Evolutionary conservation across 1,140 invertebrate genomes (phyloP).

Genomic region (Mactra quadrangularis): DNA sequence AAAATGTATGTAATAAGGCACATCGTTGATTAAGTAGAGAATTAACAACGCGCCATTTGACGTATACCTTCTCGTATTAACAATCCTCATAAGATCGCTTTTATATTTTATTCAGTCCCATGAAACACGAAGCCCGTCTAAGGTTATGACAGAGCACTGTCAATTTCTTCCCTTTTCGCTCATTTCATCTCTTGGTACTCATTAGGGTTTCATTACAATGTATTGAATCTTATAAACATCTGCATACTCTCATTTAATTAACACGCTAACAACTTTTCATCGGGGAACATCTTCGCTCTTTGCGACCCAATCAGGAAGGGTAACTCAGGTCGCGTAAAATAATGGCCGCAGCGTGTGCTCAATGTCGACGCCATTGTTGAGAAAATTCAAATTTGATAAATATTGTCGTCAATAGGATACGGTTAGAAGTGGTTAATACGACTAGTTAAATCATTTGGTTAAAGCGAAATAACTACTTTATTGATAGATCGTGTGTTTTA

Average conservation of each 20-base stretch:
- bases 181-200: slow-evolving; percentile 46
- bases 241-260: slow-evolving; percentile 59
- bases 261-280: slow-evolving; percentile 51
- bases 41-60: slow-evolving; percentile 54
- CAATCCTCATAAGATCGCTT: slow-evolving; percentile 10
- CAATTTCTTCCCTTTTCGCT: slow-evolving; percentile 52
- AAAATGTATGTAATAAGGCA: slow-evolving; percentile 62
- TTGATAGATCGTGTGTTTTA: slow-evolving; percentile 39
- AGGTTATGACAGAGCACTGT: slow-evolving; percentile 54
- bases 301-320: slow-evolving; percentile 36
- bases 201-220: slow-evolving; percentile 54
- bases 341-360: slow-evolving; percentile 47
- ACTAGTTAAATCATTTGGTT: slow-evolving; percentile 65
- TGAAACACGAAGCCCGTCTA: slow-evolving; percentile 24
- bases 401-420: slow-evolving; percentile 61
- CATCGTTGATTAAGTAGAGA: slow-evolving; percentile 50
- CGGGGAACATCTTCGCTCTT: background rate
- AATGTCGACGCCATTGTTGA: slow-evolving; percentile 18
- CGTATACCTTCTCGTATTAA: background rate
- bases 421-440: slow-evolving; percentile 62
- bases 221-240: slow-evolving; percentile 39
- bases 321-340: slow-evolving; percentile 23
- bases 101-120: slow-evolving; percentile 43
- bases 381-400: slow-evolving; percentile 62
- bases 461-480: slow-evolving; percentile 62